Evolutionary conservation across 2,113 vertebrate species (phyloP), one percentile per base, ranked within the genome.

Genomic region (Laterallus jamaicensis): DNA sequence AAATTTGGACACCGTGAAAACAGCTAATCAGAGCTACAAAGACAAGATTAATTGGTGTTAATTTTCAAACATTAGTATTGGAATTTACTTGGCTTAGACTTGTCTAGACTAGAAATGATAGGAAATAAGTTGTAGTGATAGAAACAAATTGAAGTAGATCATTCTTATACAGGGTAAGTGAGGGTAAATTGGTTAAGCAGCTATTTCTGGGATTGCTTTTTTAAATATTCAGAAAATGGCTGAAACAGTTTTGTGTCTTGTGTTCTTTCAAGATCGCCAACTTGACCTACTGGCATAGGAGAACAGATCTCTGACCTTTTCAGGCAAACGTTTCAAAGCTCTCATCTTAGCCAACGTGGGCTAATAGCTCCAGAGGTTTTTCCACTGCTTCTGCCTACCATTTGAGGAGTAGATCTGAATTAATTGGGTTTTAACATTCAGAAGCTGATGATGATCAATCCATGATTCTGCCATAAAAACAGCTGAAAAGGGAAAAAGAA

Each of bases 1-100:
- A 69, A 1, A 78, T 91, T 88, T 71, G 66, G 54, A 21, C 59
- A 79, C 69, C 1, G 0, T 93, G 77, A 84, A 96, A 95, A 71
- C 80, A 78, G 58, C 66, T 90, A 56, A 78, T 96, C 60, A 81
- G 42, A 92, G 56, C 74, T 89, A 86, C 77, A 92, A 92, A 94
- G 92, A 84, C 69, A 88, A 84, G 81, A 94, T 91, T 93, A 93
- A 84, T 93, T 91, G 44, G 66, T 96, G 86, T 84, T 93, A 92
- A 86, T 93, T 96, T 96, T 66, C 62, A 91, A 59, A 87, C n/a
- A 85, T 93, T 70, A 82, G 16, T 39, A 37, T 55, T 71, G 25
- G 62, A 76, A 86, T 79, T 73, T 91, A 26, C 59, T 81, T 91
- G 69, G 19, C 44, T 88, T 84, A 91, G 26, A 37, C 73, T 56